Conservation (phyloP, 2,888 invertebrate species). For the Drosophila planitibia region DNA sequence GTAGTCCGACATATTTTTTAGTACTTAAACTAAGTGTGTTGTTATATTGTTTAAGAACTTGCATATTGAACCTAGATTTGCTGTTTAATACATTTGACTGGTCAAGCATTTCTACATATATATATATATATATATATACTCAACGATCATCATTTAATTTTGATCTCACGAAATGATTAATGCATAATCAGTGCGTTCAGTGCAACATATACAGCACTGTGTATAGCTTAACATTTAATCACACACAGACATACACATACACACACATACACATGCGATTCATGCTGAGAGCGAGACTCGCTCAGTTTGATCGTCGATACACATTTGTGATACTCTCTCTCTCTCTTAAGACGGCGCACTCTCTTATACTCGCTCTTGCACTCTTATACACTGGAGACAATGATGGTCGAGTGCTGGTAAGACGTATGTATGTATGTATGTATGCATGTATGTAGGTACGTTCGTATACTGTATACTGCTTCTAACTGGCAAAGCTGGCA, state of each 20-base stretch:
- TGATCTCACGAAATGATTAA: not conserved
- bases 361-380: slow-evolving; percentile 34
- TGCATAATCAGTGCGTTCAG: not conserved
- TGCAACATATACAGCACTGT: slow-evolving; percentile 1
- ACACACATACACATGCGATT: not conserved
- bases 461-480: slow-evolving; percentile 63
- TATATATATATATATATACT: not conserved
- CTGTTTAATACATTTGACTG: not conserved
- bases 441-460: not conserved
- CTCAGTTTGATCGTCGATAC: slow-evolving; percentile 11
- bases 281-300: not conserved
- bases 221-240: not conserved
- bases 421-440: not conserved
- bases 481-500: slow-evolving; percentile 58
- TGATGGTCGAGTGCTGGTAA: slow-evolving; percentile 36
- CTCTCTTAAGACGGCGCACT: slow-evolving; percentile 18
- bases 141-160: not conserved
- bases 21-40: not conserved
- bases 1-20: not conserved
- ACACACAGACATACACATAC: not conserved
- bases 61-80: not conserved
- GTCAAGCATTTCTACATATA: not conserved
- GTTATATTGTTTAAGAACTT: not conserved
- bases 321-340: not conserved
- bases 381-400: slow-evolving; percentile 25